Percentiles rank a stretch among this genome's conserved stretches.
phyloP scores from a whole-genome alignment of 1,140 invertebrate species.

The Eufriesea mexicana region DNA sequence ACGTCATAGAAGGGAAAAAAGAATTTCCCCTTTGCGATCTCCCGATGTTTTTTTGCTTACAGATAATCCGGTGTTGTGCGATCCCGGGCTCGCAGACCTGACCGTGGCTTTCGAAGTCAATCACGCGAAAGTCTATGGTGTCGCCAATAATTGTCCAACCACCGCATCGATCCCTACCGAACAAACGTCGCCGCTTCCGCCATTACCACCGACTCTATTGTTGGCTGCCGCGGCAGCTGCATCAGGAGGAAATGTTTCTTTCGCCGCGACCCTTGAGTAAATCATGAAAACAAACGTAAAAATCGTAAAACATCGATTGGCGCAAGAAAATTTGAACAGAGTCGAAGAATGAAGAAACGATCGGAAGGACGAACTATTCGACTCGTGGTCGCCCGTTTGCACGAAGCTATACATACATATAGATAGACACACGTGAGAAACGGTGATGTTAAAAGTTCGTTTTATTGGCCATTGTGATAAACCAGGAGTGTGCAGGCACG shows the following conservation, averaged over 20 bases:
- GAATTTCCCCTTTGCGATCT: not conserved
- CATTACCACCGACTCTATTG: conserved; percentile 74
- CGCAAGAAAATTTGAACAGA: not conserved
- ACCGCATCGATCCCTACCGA: conserved; percentile 63
- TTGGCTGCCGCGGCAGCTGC: conserved; percentile 75
- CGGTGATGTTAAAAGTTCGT: not conserved
- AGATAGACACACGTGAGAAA: conserved; percentile 2
- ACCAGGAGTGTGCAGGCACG: conserved; percentile 3
- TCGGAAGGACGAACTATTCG: not conserved
- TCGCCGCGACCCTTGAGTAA: conserved; percentile 80
- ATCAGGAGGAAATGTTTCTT: conserved; percentile 78
- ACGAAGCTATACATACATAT: not conserved
- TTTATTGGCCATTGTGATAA: not conserved
- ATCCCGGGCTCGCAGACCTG: conserved; percentile 86
- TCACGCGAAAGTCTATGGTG: conserved; percentile 86
- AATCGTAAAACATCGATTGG: conserved; percentile 16
- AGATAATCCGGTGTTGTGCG: conserved; percentile 91
- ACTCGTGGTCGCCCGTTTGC: not conserved
- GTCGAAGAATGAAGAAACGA: not conserved
- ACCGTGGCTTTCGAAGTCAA: conserved; percentile 86
- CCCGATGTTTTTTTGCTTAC: conserved; percentile 70
- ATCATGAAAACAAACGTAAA: not conserved
- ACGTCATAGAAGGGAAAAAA: not conserved
- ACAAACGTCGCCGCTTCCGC: conserved; percentile 58
- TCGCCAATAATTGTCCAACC: conserved; percentile 80